Base-by-base conservation (phyloP, 2,797 vertebrate genomes). In the Micromesistius poutassou region DNA sequence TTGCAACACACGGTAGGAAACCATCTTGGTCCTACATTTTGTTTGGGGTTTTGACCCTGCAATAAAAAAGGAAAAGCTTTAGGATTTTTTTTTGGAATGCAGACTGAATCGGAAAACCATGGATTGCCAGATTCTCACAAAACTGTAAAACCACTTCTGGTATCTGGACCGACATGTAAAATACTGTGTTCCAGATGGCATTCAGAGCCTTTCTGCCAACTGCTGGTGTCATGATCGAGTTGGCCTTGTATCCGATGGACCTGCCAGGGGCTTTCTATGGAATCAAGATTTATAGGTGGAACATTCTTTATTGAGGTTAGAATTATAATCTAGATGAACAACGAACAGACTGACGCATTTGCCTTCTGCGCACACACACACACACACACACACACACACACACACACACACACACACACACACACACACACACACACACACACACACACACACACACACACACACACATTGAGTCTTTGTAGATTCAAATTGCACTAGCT, bases 11-110 rank as follows among this genome's bases (percentile, higher is more conserved):
- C 3, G 62, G 25, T 62, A 68, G 62, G 62, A 25, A 28, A 28
- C 9, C 2, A n/a, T 4, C 28, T 3, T 12, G 62, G 62, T 84
- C 82, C 83, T 86, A 30, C 30, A 33, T 31, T 31, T 33, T 33
- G 19, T 76, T 77, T 73, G 40, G 68, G 62, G 74, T 36, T 38
- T 73, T 38, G 8, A 13, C 16, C 16, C 72, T 35, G 31, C 8
- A 79, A 30, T 73, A 66, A 78, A 71, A 30, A 71, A 4, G 70
- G 30, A 19, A 31, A 30, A 71, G 70, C 28, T 33, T 71, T 71
- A 6, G 14, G 19, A n/a, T 42, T 50, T 50, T 50, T 42, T 42
- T 42, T 42, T 42, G 40, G 19, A 22, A 68, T 68, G 62, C 62
- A 68, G 62, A 68, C 62, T 68, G 25, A 68, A 68, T 68, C 0